Base-by-base conservation (phyloP, 2,113 vertebrate genomes). In the Leucopternis melanops region DNA sequence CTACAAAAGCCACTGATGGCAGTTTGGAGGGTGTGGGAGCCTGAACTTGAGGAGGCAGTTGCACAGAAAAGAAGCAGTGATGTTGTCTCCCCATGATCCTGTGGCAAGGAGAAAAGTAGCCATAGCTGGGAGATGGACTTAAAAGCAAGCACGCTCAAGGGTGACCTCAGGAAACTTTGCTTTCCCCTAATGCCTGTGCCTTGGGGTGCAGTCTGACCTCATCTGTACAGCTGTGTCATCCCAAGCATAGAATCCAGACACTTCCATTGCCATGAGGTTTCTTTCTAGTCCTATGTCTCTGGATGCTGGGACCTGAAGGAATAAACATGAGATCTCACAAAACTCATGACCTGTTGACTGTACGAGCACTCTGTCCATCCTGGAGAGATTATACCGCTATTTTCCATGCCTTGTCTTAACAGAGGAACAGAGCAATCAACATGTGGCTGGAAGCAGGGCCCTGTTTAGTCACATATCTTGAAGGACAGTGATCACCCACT, bases 71-170 rank as follows among this genome's bases (percentile, higher is more conserved):
- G 16, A 2, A 40, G n/a, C 45, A 29, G 25, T 45, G 58, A 34
- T 36, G 38, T 23, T 34, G 9, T 18, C 34, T 70, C 44, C 44
- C 17, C 52, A 45, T 0, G 0, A 29, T 17, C 34, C 55, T 0
- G 0, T 11, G 40, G 27, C 59, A n/a, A 69, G 65, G 32, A 69
- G 26, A 38, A 86, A 77, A 10, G 10, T 10, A 17, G 20, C 23
- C 40, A 47, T 3, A 57, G 40, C 17, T 70, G 58, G 69, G 40
- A 81, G 40, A 52, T 47, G 26, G 69, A 3, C 34, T 81, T 32
- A 26, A 73, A 50, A 61, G 73, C 34, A 58, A 67, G 31, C 47
- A 75, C 0, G 0, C 13, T 3, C 16, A 27, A 42, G 36, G 36
- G 38, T 50, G 26, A 54, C 25, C 77, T 57, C 61, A 57, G 34